Evolutionary conservation across 2,888 invertebrate genomes (phyloP), one percentile per base, ranked within the genome.

Genomic region (Metacarcinus magister): DNA sequence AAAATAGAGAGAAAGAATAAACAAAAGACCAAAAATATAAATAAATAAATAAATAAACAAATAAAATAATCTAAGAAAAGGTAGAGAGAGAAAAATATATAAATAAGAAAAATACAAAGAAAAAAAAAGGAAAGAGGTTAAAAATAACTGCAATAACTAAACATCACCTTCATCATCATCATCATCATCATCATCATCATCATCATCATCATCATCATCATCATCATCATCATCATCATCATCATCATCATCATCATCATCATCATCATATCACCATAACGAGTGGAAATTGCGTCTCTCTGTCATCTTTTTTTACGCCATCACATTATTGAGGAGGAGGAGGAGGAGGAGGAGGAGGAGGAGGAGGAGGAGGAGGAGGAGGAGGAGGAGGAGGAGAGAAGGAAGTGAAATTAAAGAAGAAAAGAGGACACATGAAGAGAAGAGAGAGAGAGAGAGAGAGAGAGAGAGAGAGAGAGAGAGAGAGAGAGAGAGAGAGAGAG

Each of bases 311-410:
- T 60, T 16, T 19, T 60, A 5, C 60, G 16, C 60, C 60, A 60
- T 60, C 60, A 60, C 60, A 60, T 60, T 60, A 60, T 16, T 10
- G 60, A 60, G 16, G 60, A 13, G 8, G 60, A 23, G 60, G 67
- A 67, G 67, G 67, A 67, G 67, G 67, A 67, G 67, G 67, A 67
- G 67, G 67, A 67, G 67, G 67, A 67, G 67, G 67, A n/a, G 82
- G 19, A 82, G 82, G 19, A 10, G 10, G 28, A 75, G 75, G 10
- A 10, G 28, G 75, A 28, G 28, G 28, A 28, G 10, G 28, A 75
- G 75, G 10, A 10, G 28, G 75, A 28, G 28, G 28, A 10, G 28
- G 75, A 28, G 75, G 28, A 28, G 10, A 10, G 28, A 10, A 75
- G 75, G 10, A 28, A 75, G 75, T 4, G 75, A 75, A 10, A 75